phyloP scores from a whole-genome alignment of 1,140 invertebrate genomes.

The Portunus trituberculatus region DNA sequence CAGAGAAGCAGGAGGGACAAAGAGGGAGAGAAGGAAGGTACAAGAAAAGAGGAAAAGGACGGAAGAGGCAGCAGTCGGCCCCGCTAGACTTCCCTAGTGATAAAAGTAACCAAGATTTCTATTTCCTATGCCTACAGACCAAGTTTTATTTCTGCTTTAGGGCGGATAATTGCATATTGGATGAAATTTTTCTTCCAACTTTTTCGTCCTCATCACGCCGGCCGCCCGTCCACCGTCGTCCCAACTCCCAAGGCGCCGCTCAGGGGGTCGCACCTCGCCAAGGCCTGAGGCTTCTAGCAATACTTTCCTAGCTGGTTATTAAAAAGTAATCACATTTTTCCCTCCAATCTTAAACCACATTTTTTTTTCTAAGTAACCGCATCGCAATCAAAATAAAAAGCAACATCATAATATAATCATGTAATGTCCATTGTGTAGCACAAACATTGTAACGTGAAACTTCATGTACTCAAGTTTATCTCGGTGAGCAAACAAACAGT shows the following conservation, averaged over 20 bases:
- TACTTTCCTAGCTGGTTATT: neutral
- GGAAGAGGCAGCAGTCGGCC: neutral
- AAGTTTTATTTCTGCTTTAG: slow-evolving; percentile 70
- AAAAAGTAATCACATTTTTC: neutral
- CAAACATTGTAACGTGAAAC: too few relatives aligned
- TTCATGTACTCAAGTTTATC: too few relatives aligned
- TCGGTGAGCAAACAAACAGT: too few relatives aligned
- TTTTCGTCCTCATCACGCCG: slow-evolving; percentile 1
- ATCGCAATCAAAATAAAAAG: too few relatives aligned
- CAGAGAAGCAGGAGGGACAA: neutral
- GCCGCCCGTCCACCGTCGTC: neutral
- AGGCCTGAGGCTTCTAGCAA: neutral
- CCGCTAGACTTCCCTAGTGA: slow-evolving; percentile 10
- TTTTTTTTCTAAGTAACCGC: neutral
- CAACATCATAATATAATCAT: too few relatives aligned
- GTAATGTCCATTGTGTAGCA: too few relatives aligned
- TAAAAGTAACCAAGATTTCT: slow-evolving; percentile 70
- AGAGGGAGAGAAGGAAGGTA: neutral
- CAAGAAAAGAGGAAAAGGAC: neutral
- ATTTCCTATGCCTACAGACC: slow-evolving; percentile 62
- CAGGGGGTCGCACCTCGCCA: neutral
- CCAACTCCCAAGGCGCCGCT: neutral
- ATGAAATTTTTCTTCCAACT: slow-evolving; percentile 59
- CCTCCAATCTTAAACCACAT: neutral
- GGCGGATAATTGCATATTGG: slow-evolving; percentile 71